These are phyloP conservation scores for Pachymerium ferrugineum DNA, from an alignment of 2,888 invertebrate genomes.

Conservation along the genomic window DNA sequence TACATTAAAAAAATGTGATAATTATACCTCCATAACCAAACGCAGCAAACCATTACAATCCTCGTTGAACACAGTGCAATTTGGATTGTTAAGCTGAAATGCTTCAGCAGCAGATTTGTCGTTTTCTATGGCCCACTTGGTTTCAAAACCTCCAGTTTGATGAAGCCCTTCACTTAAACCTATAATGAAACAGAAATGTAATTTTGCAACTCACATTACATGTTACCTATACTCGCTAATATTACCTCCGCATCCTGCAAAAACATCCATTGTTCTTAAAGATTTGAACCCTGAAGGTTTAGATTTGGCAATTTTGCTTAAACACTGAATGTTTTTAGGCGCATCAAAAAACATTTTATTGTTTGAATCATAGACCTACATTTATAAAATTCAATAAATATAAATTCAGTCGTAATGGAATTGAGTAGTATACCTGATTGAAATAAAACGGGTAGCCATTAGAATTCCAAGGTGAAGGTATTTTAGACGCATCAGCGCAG, in stretches of 20 bases:
- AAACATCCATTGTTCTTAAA: slow-evolving; percentile 68
- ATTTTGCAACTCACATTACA: neutral
- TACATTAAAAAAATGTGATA: neutral
- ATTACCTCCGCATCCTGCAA: slow-evolving; percentile 77
- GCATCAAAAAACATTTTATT: too few relatives aligned
- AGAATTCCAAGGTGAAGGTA: neutral
- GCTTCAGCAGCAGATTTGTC: slow-evolving; percentile 71
- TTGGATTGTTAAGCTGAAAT: slow-evolving; percentile 67
- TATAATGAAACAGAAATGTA: slow-evolving; percentile 38
- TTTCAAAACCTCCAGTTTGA: slow-evolving; percentile 61
- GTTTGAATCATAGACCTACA: too few relatives aligned
- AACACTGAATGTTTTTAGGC: slow-evolving; percentile 55
- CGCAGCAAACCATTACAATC: slow-evolving; percentile 70
- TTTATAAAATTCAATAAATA: too few relatives aligned
- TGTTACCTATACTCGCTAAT: neutral
- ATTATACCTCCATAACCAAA: slow-evolving; percentile 58
- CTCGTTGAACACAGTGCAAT: slow-evolving; percentile 68
- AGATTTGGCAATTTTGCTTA: slow-evolving; percentile 38
- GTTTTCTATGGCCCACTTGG: slow-evolving; percentile 76
- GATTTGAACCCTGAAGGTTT: slow-evolving; percentile 46
- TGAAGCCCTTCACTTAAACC: slow-evolving; percentile 61
- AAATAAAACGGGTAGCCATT: slow-evolving; percentile 62
- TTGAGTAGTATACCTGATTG: slow-evolving; percentile 46
- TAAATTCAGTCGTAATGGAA: too few relatives aligned
- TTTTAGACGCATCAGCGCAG: slow-evolving; percentile 44